Conservation (phyloP, 2,113 vertebrate species). For the Tauraco erythrolophus region DNA sequence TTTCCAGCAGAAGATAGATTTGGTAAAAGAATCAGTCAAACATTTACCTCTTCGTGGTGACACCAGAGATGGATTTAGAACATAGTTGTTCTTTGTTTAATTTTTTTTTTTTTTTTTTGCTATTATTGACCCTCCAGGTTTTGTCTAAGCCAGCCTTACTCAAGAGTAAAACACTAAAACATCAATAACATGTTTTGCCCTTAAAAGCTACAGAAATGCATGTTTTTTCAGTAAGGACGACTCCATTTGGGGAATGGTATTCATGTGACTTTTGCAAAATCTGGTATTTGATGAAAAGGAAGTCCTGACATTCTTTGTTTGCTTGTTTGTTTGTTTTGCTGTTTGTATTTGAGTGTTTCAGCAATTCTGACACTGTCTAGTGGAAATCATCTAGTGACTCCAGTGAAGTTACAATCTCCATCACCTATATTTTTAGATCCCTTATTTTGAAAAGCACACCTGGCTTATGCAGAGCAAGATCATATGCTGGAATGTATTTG, state of each 20-base stretch:
- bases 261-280: not conserved
- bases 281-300: not conserved
- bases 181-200: not conserved
- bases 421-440: not conserved
- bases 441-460: not conserved
- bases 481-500: not conserved
- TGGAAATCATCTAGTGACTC: not conserved
- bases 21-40: not conserved
- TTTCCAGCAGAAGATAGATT: not conserved
- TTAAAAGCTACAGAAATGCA: not conserved
- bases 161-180: not conserved
- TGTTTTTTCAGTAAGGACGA: not conserved
- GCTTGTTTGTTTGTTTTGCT: not conserved
- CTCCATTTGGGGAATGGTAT: not conserved
- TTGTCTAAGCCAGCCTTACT: not conserved
- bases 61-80: not conserved
- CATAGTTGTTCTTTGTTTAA: not conserved
- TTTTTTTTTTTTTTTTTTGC: constrained; percentile 12
- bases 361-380: not conserved
- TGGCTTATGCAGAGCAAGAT: not conserved
- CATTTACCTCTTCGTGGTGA: not conserved
- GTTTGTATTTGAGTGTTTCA: not conserved
- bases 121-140: not conserved
- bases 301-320: not conserved
- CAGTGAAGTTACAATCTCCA: not conserved